These are phyloP conservation scores for Scolopax bukidnonensis DNA, from an alignment of 2,797 vertebrate species.

Conservation along the genomic window DNA sequence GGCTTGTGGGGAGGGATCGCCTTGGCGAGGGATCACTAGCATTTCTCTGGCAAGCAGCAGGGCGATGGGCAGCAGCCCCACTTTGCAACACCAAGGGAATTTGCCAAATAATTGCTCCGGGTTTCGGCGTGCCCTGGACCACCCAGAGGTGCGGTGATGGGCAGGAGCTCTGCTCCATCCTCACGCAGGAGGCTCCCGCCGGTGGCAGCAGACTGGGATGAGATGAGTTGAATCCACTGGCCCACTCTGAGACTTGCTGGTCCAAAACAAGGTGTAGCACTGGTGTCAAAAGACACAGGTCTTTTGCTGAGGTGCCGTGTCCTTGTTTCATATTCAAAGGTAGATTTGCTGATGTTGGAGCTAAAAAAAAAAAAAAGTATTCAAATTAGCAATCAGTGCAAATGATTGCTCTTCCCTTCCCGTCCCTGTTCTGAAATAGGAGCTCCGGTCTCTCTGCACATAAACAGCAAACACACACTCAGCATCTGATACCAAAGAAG, in stretches of 20 bases:
- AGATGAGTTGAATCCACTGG: neutral
- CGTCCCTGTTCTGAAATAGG: neutral
- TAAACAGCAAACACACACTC: constrained; percentile 39
- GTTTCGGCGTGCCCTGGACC: neutral
- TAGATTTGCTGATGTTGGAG: neutral
- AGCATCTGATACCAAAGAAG: constrained; percentile 43
- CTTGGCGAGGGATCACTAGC: neutral
- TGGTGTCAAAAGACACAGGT: neutral
- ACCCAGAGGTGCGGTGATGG: neutral
- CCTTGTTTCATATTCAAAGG: neutral
- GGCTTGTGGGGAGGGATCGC: neutral
- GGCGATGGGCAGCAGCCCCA: fast-evolving
- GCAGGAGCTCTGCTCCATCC: neutral
- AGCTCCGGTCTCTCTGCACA: constrained; percentile 29
- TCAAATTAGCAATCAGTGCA: constrained; percentile 36
- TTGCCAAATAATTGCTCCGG: neutral
- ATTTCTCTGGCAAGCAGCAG: neutral
- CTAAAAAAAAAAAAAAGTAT: neutral
- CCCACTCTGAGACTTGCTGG: neutral
- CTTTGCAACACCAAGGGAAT: neutral
- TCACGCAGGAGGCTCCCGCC: neutral
- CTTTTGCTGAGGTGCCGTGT: neutral
- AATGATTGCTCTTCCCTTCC: constrained; percentile 38
- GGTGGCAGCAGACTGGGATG: neutral
- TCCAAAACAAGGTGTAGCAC: neutral